Evolutionary conservation across 2,888 invertebrate genomes (phyloP), one percentile per base, ranked within the genome.

Genomic region (Pyrochroa serraticornis): DNA sequence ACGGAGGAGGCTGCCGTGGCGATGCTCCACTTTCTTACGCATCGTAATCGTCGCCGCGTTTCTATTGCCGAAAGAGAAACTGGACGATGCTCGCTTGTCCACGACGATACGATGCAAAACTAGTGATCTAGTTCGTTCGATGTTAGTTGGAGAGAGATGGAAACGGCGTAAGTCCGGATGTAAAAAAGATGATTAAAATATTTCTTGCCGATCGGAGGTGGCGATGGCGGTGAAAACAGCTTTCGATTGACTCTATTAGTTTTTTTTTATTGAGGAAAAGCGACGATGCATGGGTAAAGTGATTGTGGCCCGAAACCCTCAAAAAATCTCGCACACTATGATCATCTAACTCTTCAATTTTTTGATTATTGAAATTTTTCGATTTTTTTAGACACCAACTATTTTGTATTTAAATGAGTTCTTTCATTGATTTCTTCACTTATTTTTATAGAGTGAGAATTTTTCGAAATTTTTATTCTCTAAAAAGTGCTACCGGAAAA

Each of bases 31-130:
- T 52, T 52, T 52, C 52, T 38, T 38, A 45, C 52, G 52, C 52
- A 52, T 52, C 52, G 44, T 52, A 43, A 52, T 22, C 22, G 22
- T 5, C 22, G 22, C 22, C 22, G 22, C 22, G 22, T 22, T 22
- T 22, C 22, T 22, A 22, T 22, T 22, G 22, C 42, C n/a, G 71
- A 72, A 72, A 72, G 73, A 73, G 71, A 73, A 73, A 73, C 67
- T 69, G 65, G 63, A 63, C 60, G 55, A 53, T 61, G 58, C 51
- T 62, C 36, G 56, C 52, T 60, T 62, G 65, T 66, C 68, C 64
- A 49, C 44, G 45, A 49, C 64, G 65, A 70, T 65, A 66, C 64
- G 65, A 70, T 65, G 67, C 70, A 68, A 69, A 71, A 70, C 68
- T 69, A 65, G 63, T 67, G 71, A 56, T 56, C 55, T 49, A 56